Evolutionary conservation across 2,113 vertebrate genomes (phyloP).

Genomic region (Xiphophorus couchianus): DNA sequence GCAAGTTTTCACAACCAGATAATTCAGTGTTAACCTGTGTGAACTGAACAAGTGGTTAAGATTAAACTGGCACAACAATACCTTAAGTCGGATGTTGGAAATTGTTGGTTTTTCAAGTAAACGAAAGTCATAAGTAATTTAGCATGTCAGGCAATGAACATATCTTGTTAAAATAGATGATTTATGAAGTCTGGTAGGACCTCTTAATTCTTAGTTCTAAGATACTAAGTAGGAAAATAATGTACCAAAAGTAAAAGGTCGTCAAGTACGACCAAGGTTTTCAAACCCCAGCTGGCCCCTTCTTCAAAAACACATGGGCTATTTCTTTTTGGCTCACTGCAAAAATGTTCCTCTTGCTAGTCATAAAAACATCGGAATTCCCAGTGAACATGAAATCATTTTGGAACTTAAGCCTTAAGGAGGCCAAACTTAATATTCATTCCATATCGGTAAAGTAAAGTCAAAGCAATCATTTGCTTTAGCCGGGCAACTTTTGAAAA

Average conservation of each 20-base stretch:
- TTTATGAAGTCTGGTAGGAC: too few species aligned
- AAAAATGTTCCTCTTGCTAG: neutral
- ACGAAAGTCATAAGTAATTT: too few species aligned
- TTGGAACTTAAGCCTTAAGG: neutral
- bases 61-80: too few species aligned
- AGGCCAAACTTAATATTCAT: neutral
- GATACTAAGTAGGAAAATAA: neutral
- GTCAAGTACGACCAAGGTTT: neutral
- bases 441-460: neutral
- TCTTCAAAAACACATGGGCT: neutral
- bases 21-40: too few species aligned
- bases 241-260: neutral
- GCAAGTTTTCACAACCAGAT: too few species aligned
- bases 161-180: too few species aligned
- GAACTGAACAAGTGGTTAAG: too few species aligned
- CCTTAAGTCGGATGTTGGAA: too few species aligned
- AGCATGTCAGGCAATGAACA: too few species aligned
- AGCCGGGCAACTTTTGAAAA: neutral
- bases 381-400: neutral
- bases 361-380: neutral
- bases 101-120: too few species aligned
- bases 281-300: neutral
- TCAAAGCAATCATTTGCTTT: neutral
- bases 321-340: neutral
- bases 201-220: neutral